These are phyloP conservation scores for Troides oblongomaculatus DNA, from an alignment of 2,888 invertebrate species.

Conservation along the genomic window DNA sequence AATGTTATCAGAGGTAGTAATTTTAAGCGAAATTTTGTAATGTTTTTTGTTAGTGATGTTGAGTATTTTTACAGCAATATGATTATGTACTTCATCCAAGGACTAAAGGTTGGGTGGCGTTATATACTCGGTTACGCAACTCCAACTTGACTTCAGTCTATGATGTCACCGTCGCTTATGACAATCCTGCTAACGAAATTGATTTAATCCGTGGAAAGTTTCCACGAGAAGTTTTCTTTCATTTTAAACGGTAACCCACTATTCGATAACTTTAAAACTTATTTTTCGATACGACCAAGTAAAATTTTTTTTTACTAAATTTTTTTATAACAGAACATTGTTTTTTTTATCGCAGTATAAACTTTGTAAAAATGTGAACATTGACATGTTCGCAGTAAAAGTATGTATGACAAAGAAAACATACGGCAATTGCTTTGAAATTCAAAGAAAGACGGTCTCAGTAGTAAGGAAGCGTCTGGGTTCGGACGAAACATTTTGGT, in stretches of 20 bases:
- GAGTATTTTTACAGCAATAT: slow-evolving; percentile 67
- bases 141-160: slow-evolving; percentile 87
- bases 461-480: too few species aligned
- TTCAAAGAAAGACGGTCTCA: too few species aligned
- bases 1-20: background rate
- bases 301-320: too few species aligned
- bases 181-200: slow-evolving; percentile 86
- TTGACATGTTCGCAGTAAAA: too few species aligned
- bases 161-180: slow-evolving; percentile 92
- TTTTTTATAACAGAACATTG: too few species aligned
- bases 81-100: slow-evolving; percentile 91
- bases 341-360: too few species aligned
- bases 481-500: too few species aligned
- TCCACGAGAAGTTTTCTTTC: slow-evolving; percentile 88
- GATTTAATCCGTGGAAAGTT: slow-evolving; percentile 85
- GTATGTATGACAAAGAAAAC: too few species aligned
- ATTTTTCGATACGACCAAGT: too few species aligned
- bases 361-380: too few species aligned
- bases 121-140: slow-evolving; percentile 79
- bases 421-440: too few species aligned
- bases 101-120: slow-evolving; percentile 87
- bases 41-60: background rate
- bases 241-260: slow-evolving; percentile 81
- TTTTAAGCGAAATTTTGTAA: background rate
- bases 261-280: too few species aligned